phyloP scores from a whole-genome alignment of 2,797 vertebrate genomes.

The Erithacus rubecula region DNA sequence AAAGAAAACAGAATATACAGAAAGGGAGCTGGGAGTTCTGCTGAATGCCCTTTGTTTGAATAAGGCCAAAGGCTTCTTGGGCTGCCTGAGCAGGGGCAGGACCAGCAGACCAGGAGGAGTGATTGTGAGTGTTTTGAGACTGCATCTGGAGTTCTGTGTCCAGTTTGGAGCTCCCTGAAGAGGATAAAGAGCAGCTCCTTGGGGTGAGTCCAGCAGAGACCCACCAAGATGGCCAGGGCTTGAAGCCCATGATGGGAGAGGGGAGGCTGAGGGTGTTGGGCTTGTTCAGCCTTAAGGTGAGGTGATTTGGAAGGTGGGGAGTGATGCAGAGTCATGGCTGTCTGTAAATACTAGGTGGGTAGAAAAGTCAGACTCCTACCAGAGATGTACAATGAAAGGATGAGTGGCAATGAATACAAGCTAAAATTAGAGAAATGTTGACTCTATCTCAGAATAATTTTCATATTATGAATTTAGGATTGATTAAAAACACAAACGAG shows the following conservation, averaged over 20 bases:
- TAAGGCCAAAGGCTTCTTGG: not conserved
- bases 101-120: not conserved
- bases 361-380: not conserved
- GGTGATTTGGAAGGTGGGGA: not conserved
- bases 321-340: not conserved
- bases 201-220: not conserved
- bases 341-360: not conserved
- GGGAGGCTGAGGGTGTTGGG: not conserved
- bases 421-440: not conserved
- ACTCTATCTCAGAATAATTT: not conserved
- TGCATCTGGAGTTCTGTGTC: not conserved
- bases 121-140: not conserved
- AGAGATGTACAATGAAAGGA: not conserved
- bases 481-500: not conserved
- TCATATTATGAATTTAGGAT: not conserved
- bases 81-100: not conserved
- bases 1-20: not conserved
- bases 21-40: not conserved
- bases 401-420: not conserved
- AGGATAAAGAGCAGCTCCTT: not conserved
- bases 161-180: not conserved
- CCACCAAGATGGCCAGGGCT: not conserved
- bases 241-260: not conserved
- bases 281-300: not conserved
- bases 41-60: not conserved